phyloP scores from a whole-genome alignment of 2,888 invertebrate species.

The Watsonalla cultraria region DNA sequence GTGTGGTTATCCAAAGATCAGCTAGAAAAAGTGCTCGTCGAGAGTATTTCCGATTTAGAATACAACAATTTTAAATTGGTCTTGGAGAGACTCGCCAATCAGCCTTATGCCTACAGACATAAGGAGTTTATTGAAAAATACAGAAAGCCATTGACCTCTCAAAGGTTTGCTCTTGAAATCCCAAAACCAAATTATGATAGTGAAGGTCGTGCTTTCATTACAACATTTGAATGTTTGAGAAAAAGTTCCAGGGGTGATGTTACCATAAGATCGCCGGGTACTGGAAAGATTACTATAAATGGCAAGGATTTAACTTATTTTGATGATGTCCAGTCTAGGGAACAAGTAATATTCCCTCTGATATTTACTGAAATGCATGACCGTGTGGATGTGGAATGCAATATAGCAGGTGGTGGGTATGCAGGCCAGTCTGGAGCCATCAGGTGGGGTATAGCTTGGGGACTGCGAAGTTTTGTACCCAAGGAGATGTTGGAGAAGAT shows the following conservation, averaged over 20 bases:
- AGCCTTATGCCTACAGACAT: constrained; percentile 84
- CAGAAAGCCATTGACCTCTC: constrained; percentile 79
- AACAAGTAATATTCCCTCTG: constrained; percentile 93
- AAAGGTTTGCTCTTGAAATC: constrained; percentile 79
- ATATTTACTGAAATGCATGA: constrained; percentile 86
- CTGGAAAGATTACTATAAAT: constrained; percentile 90
- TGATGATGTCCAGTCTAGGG: constrained; percentile 81
- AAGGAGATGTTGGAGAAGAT: constrained; percentile 87
- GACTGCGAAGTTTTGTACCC: constrained; percentile 90
- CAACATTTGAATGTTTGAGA: constrained; percentile 84
- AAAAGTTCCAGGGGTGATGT: constrained; percentile 88
- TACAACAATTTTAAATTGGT: constrained; percentile 85
- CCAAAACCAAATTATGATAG: constrained; percentile 84
- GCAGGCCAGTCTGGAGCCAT: constrained; percentile 93
- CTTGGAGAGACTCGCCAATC: constrained; percentile 83
- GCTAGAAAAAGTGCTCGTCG: constrained; percentile 82
- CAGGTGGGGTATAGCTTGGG: constrained; percentile 91
- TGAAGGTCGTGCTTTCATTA: constrained; percentile 84
- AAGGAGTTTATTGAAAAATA: constrained; percentile 87
- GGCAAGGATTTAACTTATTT: constrained; percentile 89
- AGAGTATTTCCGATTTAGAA: constrained; percentile 82
- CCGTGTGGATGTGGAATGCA: constrained; percentile 90
- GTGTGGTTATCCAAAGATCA: constrained; percentile 83
- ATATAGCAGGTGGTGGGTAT: constrained; percentile 84
- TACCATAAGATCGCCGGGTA: constrained; percentile 88